Evolutionary conservation across 2,888 invertebrate species (phyloP).

Genomic region (Napeogenes sylphis): DNA sequence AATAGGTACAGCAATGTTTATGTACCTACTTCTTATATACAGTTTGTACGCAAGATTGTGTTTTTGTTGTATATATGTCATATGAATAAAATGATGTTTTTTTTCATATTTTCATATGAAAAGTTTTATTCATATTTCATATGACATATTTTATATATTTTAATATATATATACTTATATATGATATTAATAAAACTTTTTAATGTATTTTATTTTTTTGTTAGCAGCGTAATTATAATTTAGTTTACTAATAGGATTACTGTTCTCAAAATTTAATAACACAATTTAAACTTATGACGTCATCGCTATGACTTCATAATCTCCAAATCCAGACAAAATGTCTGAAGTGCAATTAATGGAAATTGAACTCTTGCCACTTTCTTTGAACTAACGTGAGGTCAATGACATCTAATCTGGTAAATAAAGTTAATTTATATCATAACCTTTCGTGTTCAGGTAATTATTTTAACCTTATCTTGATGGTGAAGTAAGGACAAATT

Average conservation of each 20-base stretch:
- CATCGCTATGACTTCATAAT: conserved; percentile 2
- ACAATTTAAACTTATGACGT: conserved; percentile 3
- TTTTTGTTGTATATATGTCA: no score
- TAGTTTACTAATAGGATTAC: background rate
- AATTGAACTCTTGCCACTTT: conserved; percentile 10
- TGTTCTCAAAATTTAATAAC: conserved; percentile 2
- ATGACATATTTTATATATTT: background rate
- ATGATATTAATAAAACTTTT: no score
- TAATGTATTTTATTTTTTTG: background rate
- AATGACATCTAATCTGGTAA: conserved; percentile 8
- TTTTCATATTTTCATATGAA: no score
- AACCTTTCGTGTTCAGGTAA: conserved; percentile 21
- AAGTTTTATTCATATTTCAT: no score
- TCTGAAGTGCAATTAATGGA: conserved; percentile 3
- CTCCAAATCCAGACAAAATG: conserved; percentile 5
- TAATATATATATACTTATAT: background rate
- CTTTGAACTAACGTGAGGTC: conserved; percentile 10
- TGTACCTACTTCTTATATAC: background rate
- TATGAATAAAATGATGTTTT: no score
- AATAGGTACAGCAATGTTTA: conserved; percentile 1
- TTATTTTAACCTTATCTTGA: conserved; percentile 20
- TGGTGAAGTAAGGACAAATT: conserved; percentile 8
- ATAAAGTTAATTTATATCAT: conserved; percentile 9
- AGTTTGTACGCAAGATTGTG: background rate
- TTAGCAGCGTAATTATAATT: no score